Evolutionary conservation across 2,113 vertebrate genomes (phyloP).

Genomic region (Nycticorax nycticorax): DNA sequence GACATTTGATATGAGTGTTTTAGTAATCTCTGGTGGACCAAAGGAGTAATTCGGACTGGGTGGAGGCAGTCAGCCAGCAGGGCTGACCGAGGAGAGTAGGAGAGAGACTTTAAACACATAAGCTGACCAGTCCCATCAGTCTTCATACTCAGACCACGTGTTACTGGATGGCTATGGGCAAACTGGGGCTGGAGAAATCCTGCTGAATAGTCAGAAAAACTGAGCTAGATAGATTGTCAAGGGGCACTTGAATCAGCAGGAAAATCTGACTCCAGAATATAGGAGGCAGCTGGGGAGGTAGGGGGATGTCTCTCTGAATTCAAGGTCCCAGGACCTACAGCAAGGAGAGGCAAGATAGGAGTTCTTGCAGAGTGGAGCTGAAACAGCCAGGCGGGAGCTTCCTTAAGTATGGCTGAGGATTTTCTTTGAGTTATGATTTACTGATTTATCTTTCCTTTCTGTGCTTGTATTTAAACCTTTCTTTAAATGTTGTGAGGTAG

Average conservation of each 20-base stretch:
- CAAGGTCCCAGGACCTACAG: background rate
- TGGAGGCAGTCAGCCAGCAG: background rate
- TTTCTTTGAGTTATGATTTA: background rate
- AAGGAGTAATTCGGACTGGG: background rate
- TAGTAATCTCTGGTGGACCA: background rate
- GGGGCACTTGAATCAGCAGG: background rate
- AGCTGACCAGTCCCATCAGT: background rate
- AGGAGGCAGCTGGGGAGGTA: background rate
- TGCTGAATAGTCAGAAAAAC: background rate
- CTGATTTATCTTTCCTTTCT: background rate
- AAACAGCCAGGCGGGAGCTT: background rate
- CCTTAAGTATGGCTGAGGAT: background rate
- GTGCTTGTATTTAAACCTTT: background rate
- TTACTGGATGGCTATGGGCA: background rate
- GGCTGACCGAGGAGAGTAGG: background rate
- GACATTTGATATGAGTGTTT: constrained; percentile 18
- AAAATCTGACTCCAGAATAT: background rate
- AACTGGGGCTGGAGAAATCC: background rate
- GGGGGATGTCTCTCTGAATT: background rate
- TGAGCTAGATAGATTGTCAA: background rate
- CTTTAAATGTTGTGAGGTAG: background rate
- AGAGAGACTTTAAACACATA: background rate
- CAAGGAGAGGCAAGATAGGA: background rate
- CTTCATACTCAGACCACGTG: background rate
- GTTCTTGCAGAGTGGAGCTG: background rate